A percentile compares a stretch with the other conserved stretches of the same genome.
phyloP scores from a whole-genome alignment of 2,797 vertebrate species.

The Lithobates sylvaticus region DNA sequence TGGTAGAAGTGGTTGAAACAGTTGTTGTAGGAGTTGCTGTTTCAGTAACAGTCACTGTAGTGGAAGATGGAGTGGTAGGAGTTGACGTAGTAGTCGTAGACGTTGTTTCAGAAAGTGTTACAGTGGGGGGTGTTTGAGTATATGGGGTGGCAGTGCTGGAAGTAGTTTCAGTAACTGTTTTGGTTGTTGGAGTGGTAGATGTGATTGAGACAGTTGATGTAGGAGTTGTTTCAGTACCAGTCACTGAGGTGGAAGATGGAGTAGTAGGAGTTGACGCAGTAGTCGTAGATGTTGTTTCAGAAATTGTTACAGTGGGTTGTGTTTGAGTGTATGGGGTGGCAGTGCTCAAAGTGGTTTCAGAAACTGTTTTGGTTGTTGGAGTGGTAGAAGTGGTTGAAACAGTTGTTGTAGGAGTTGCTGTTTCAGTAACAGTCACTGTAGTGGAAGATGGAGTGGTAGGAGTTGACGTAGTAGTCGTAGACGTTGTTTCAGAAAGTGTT shows the following conservation, averaged over 20 bases:
- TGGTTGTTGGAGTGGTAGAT: background rate
- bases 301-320: background rate
- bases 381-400: background rate
- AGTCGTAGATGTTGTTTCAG: background rate
- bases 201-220: background rate
- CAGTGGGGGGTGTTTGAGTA: background rate
- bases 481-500: too few species aligned
- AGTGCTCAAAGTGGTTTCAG: too few species aligned
- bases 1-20: background rate
- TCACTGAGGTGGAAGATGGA: background rate
- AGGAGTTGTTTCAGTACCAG: background rate
- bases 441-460: background rate
- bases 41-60: background rate
- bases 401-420: background rate
- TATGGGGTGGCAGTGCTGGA: background rate
- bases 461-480: background rate
- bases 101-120: background rate
- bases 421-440: too few species aligned
- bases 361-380: background rate
- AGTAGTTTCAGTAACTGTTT: background rate
- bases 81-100: background rate
- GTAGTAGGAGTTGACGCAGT: background rate
- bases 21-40: background rate
- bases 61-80: background rate
- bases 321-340: background rate